phyloP scores from a whole-genome alignment of 2,888 invertebrate genomes.

The Rosalia funebris region DNA sequence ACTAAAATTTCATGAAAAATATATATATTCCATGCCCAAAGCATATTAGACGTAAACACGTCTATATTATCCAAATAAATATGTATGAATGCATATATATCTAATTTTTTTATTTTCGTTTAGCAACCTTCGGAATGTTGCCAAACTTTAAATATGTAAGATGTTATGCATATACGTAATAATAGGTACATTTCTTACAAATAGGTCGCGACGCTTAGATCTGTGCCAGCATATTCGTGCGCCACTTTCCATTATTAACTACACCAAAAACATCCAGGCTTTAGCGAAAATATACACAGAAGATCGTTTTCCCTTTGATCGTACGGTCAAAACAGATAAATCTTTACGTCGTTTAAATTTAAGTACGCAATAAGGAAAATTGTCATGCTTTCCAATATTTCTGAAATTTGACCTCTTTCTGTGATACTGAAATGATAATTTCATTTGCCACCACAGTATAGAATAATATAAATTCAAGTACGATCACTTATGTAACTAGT shows the following conservation, averaged over 20 bases:
- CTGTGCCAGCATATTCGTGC: constrained; percentile 13
- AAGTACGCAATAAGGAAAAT: no score
- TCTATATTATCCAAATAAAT: constrained; percentile 22
- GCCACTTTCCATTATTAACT: constrained; percentile 10
- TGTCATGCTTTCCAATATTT: no score
- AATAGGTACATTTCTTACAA: constrained; percentile 24
- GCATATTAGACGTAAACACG: constrained; percentile 6
- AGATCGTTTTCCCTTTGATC: no score
- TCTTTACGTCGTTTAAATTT: no score
- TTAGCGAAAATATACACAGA: neutral
- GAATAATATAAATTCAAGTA: no score
- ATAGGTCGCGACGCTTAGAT: constrained; percentile 20
- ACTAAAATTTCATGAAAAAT: no score
- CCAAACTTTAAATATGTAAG: constrained; percentile 46
- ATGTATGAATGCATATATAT: constrained; percentile 9
- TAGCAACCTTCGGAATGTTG: constrained; percentile 39
- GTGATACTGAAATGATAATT: no score
- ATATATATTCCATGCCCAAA: no score
- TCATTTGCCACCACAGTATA: no score
- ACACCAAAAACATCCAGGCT: constrained; percentile 6
- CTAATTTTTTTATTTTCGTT: constrained; percentile 25
- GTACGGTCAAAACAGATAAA: no score
- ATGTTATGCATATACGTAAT: constrained; percentile 36
- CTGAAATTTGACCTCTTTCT: no score
- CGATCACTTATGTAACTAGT: no score